Evolutionary conservation across 2,113 vertebrate genomes (phyloP).

Genomic region (Pituophis catenifer): DNA sequence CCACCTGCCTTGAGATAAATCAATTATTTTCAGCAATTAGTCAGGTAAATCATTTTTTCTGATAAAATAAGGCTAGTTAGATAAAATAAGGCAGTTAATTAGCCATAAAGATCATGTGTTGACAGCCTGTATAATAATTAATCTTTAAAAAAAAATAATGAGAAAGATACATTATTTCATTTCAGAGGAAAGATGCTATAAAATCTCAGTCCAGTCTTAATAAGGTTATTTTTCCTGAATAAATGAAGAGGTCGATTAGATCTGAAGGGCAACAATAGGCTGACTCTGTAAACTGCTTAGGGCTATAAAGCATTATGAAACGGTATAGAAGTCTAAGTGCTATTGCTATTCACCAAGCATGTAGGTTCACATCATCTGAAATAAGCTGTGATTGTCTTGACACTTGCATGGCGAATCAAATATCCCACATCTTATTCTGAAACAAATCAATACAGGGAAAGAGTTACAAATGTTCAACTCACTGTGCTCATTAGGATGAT

Average conservation of each 20-base stretch:
- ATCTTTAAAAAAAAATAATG: background rate
- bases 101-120: background rate
- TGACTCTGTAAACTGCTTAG: background rate
- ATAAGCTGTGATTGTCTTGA: background rate
- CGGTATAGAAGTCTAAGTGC: background rate
- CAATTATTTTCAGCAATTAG: conserved; percentile 13
- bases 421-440: conserved; percentile 45
- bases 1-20: conserved; percentile 15
- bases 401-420: conserved; percentile 46
- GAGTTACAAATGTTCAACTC: conserved; percentile 43
- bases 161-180: background rate
- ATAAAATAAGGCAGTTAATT: conserved; percentile 9
- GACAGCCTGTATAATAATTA: conserved; percentile 7
- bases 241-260: background rate
- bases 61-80: background rate
- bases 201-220: conserved; percentile 22
- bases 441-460: conserved; percentile 50
- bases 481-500: conserved; percentile 45
- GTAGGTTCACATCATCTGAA: conserved; percentile 19
- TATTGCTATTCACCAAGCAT: background rate
- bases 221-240: conserved; percentile 12
- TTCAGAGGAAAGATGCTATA: conserved; percentile 9
- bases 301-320: background rate
- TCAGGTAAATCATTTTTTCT: background rate
- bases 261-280: background rate